Evolutionary conservation across 2,113 vertebrate species (phyloP).

Genomic region (Petrocephalus zakoni): DNA sequence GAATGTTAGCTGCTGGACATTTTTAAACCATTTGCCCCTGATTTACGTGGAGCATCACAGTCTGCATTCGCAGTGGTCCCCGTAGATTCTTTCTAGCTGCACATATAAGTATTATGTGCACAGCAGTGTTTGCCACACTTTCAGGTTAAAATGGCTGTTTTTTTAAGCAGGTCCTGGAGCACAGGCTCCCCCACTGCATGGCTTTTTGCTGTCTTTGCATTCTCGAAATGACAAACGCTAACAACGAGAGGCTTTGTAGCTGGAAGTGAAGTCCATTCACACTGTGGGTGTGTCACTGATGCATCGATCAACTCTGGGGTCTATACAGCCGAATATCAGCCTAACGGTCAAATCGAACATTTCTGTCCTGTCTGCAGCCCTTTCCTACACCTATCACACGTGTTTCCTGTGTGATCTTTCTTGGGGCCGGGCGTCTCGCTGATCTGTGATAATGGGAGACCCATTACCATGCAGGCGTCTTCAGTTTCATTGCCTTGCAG

Average conservation of each 20-base stretch:
- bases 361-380: not conserved
- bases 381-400: not conserved
- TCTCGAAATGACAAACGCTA: not conserved
- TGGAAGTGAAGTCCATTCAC: not conserved
- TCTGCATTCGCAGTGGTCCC: not conserved
- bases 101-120: not conserved
- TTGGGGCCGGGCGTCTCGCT: not conserved
- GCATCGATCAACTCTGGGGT: not conserved
- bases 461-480: not conserved
- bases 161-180: not conserved
- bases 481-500: not conserved
- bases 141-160: not conserved
- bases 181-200: not conserved
- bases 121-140: not conserved
- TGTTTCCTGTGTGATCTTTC: not conserved
- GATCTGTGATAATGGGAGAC: not conserved
- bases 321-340: not conserved
- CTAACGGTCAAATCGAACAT: not conserved
- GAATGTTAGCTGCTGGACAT: not conserved
- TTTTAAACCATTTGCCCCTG: not conserved
- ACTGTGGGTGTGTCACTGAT: not conserved
- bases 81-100: not conserved
- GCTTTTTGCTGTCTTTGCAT: not conserved
- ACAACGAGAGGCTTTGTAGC: not conserved
- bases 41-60: not conserved